A percentile compares a stretch with the other conserved stretches of the same genome.
These are phyloP conservation scores for Porites lobata DNA, from an alignment of 92 coral and sea anemone genomes.

Conservation along the genomic window DNA sequence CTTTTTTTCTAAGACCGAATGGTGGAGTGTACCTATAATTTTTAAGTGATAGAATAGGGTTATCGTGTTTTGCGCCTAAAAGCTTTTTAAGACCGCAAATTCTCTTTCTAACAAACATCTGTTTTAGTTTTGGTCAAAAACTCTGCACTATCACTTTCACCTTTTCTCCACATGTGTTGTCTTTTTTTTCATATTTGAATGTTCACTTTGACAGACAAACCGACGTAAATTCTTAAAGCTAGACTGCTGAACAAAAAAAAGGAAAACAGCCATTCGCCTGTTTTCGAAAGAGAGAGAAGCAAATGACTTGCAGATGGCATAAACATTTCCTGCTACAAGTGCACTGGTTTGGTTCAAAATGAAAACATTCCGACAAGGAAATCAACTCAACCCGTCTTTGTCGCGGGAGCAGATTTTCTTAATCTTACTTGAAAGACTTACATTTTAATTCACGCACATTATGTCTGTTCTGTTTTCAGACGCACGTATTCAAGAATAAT, in stretches of 20 bases:
- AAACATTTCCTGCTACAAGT: not conserved
- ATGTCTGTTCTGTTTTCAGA: conserved; percentile 3
- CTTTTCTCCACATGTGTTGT: conserved; percentile 54
- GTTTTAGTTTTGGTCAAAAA: conserved; percentile 26
- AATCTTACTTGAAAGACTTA: conserved; percentile 25
- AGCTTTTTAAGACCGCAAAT: not conserved
- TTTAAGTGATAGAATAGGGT: not conserved
- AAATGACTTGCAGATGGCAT: not conserved
- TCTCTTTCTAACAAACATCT: conserved; percentile 27
- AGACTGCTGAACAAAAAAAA: not conserved
- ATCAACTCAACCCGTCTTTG: conserved; percentile 3
- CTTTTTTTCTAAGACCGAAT: too few species aligned
- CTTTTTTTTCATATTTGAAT: conserved; percentile 15
- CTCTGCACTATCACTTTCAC: conserved; percentile 74
- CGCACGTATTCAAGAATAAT: not conserved
- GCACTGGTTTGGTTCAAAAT: not conserved
- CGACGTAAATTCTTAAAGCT: conserved; percentile 43
- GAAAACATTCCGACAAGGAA: conserved; percentile 16
- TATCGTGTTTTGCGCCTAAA: not conserved
- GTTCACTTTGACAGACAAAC: conserved; percentile 42
- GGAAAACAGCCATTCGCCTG: conserved; percentile 3
- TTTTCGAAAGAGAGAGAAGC: not conserved
- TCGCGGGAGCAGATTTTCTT: conserved; percentile 32
- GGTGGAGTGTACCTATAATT: not conserved
- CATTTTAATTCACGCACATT: conserved; percentile 2